These are phyloP conservation scores for Sinosuthora webbiana DNA, from an alignment of 2,113 vertebrate genomes.

Conservation along the genomic window DNA sequence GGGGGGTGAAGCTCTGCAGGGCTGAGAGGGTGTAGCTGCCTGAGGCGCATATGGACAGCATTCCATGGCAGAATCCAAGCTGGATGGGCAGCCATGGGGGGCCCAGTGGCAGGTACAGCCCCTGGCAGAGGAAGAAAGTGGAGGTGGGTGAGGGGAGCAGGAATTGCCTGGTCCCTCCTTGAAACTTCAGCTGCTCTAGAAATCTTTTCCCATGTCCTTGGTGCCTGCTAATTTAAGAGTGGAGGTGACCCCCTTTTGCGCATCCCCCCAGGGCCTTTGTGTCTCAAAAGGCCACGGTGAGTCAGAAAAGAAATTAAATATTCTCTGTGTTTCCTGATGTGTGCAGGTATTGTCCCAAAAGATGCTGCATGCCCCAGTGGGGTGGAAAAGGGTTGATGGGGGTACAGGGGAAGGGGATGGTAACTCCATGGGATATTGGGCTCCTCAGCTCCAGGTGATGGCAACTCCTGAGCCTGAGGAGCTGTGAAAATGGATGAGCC, in stretches of 20 bases:
- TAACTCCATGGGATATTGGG: background rate
- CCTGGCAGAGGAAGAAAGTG: background rate
- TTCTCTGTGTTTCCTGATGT: background rate
- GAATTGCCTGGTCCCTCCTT: background rate
- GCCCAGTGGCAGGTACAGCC: background rate
- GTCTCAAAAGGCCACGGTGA: background rate
- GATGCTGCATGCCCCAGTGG: fast-evolving
- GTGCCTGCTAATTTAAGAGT: conserved; percentile 41
- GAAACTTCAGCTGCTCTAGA: conserved; percentile 9
- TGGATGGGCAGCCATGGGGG: background rate
- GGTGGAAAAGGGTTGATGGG: background rate
- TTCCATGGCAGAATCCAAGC: background rate
- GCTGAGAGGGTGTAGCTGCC: background rate
- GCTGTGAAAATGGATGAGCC: background rate
- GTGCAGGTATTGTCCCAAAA: background rate
- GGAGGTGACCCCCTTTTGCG: conserved; percentile 41
- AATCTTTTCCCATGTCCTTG: conserved; percentile 33
- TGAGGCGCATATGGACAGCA: background rate
- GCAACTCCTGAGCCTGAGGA: background rate
- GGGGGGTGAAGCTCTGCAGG: background rate
- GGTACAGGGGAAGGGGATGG: background rate
- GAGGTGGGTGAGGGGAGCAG: background rate
- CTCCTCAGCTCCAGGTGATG: background rate
- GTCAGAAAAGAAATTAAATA: conserved; percentile 16
- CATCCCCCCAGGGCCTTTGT: fast-evolving